phyloP scores from a whole-genome alignment of 1,140 invertebrate species.

The Procambarus clarkii region DNA sequence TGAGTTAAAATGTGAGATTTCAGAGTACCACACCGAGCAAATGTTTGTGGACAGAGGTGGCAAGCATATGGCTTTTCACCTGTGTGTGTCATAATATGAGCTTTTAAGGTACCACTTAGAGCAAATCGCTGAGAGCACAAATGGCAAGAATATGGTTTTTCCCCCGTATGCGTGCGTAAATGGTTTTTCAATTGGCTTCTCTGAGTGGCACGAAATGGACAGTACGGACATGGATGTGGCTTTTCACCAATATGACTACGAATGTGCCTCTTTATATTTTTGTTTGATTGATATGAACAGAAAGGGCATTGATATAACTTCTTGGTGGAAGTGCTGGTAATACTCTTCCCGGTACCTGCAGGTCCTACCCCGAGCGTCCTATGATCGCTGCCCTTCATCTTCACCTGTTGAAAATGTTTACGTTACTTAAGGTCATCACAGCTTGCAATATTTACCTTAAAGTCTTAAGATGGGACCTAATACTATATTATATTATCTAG shows the following conservation, averaged over 20 bases:
- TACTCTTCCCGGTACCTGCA: not conserved
- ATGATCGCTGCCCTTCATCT: conserved; percentile 9
- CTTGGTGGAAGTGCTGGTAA: conserved; percentile 29
- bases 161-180: conserved; percentile 18
- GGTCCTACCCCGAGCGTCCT: not conserved
- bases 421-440: not conserved
- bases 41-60: not conserved
- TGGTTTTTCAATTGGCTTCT: conserved; percentile 25
- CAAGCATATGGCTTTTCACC: conserved; percentile 21
- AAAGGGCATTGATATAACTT: conserved; percentile 33
- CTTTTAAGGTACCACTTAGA: not conserved
- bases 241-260: conserved; percentile 10
- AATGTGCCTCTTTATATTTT: conserved; percentile 17
- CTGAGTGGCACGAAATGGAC: conserved; percentile 18
- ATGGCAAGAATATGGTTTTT: conserved; percentile 20
- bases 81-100: conserved; percentile 31
- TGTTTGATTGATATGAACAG: conserved; percentile 36
- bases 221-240: conserved; percentile 23
- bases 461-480: not conserved
- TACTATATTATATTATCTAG: not conserved
- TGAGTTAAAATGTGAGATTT: conserved; percentile 11
- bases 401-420: conserved; percentile 1
- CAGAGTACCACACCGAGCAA: not conserved
- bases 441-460: not conserved
- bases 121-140: not conserved